Evolutionary conservation across 1,140 invertebrate genomes (phyloP).

Genomic region (Reticulitermes speratus): DNA sequence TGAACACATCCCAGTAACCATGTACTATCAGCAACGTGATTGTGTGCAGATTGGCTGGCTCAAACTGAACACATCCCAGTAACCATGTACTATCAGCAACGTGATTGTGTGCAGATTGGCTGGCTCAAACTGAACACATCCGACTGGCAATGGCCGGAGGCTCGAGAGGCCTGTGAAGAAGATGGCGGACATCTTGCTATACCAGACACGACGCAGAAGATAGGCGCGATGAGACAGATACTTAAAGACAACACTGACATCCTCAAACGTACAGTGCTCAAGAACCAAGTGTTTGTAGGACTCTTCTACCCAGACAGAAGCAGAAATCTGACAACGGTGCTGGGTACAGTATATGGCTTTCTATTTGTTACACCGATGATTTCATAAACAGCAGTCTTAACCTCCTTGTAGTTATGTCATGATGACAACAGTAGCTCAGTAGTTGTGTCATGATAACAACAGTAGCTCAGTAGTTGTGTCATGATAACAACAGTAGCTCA

Average conservation of each 20-base stretch:
- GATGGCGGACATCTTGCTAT: not conserved
- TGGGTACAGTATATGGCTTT: not conserved
- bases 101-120: not conserved
- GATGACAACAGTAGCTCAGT: too few species aligned
- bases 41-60: not conserved
- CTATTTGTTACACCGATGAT: too few species aligned
- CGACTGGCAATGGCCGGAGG: not conserved
- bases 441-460: too few species aligned
- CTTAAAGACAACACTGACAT: not conserved
- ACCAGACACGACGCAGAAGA: not conserved
- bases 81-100: too few species aligned
- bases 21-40: not conserved
- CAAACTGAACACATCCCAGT: not conserved
- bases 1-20: too few species aligned
- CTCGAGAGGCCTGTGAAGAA: not conserved
- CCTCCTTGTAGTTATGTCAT: too few species aligned
- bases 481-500: too few species aligned
- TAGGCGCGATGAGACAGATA: not conserved
- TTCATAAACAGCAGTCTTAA: too few species aligned
- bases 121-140: not conserved
- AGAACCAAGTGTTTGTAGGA: conserved; percentile 21
- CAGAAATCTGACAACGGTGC: not conserved
- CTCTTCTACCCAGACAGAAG: not conserved
- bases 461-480: too few species aligned
- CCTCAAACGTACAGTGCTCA: not conserved